Conservation (phyloP, 1,140 invertebrate genomes). For the Apis florea region DNA sequence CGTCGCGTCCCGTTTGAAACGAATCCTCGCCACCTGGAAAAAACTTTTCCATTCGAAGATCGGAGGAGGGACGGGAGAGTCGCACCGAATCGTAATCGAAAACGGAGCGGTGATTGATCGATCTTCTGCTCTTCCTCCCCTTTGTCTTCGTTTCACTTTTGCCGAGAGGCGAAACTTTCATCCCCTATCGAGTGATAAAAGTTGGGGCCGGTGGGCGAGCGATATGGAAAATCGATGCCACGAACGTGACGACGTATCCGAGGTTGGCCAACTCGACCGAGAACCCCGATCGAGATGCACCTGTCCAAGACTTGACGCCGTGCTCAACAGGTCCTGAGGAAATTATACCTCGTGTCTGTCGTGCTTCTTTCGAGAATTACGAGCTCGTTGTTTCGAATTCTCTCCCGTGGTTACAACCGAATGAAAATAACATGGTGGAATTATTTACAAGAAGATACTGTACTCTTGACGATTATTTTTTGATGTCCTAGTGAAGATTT, state of each 20-base stretch:
- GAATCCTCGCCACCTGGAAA: neutral
- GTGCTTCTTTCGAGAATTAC: neutral
- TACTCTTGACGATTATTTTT: too few relatives aligned
- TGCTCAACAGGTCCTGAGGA: constrained; percentile 34
- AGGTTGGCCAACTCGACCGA: constrained; percentile 1
- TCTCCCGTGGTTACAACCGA: too few relatives aligned
- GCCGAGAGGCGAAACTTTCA: constrained; percentile 19
- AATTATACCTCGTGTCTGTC: neutral
- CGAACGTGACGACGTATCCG: constrained; percentile 32
- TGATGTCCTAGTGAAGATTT: too few relatives aligned
- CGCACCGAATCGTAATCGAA: constrained; percentile 2
- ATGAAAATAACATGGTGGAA: too few relatives aligned
- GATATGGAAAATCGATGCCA: constrained; percentile 44
- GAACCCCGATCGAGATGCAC: neutral
- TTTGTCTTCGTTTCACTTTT: constrained; percentile 33
- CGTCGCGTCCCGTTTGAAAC: neutral
- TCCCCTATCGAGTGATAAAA: constrained; percentile 27
- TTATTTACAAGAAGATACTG: too few relatives aligned
- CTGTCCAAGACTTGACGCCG: neutral
- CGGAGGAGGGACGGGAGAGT: neutral
- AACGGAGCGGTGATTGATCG: constrained; percentile 12
- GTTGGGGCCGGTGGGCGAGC: neutral
- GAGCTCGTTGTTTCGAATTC: too few relatives aligned
- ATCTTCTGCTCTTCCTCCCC: neutral
- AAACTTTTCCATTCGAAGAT: constrained; percentile 14